Conservation (phyloP, 2,797 vertebrate genomes). For the Tragopan temminckii region DNA sequence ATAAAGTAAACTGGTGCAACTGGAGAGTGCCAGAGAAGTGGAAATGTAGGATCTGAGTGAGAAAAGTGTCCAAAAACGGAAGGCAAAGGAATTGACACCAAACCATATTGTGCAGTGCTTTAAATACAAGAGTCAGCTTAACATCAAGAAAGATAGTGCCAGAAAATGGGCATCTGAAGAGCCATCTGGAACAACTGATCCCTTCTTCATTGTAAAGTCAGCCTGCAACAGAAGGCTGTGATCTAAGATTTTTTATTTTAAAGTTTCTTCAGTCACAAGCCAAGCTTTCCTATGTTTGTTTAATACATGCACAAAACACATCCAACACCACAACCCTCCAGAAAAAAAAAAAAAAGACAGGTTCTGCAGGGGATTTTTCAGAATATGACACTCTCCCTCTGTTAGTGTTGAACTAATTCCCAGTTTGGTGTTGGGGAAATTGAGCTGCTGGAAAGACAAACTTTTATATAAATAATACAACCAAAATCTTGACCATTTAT, state of each 20-base stretch:
- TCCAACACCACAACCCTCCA: background rate
- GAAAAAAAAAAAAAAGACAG: background rate
- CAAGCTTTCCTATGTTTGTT: background rate
- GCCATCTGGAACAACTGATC: background rate
- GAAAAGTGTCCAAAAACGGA: background rate
- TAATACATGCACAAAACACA: background rate
- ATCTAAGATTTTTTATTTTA: background rate
- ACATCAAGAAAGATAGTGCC: background rate
- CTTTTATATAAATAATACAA: constrained; percentile 57
- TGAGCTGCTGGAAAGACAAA: constrained; percentile 46
- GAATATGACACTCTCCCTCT: background rate
- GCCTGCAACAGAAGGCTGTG: background rate
- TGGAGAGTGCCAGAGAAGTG: background rate
- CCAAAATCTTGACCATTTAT: constrained; percentile 37
- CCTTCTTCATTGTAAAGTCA: background rate
- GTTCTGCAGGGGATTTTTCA: constrained; percentile 30
- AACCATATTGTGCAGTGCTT: background rate
- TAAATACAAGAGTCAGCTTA: background rate
- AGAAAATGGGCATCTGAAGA: background rate
- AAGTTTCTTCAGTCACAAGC: background rate
- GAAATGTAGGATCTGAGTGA: background rate
- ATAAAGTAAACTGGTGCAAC: background rate
- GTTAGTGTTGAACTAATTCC: constrained; percentile 63
- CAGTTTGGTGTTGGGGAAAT: constrained; percentile 28
- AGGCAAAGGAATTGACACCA: background rate